These are phyloP conservation scores for Phrynocephalus versicolor DNA, from an alignment of 2,113 vertebrate species.

Conservation along the genomic window DNA sequence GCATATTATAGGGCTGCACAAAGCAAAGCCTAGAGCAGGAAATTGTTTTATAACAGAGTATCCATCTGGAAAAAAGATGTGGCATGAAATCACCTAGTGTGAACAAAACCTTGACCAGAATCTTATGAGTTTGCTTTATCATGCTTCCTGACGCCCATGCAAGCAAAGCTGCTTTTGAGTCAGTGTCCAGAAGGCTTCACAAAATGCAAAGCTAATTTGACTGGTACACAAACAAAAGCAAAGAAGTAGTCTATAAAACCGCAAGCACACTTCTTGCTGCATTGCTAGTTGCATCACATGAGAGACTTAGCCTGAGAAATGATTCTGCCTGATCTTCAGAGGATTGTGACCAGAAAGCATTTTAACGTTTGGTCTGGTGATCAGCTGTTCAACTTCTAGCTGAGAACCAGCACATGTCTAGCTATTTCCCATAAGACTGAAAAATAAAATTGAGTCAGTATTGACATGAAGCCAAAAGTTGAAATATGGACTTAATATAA, in stretches of 20 bases:
- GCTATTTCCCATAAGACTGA: conserved; percentile 4
- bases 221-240: conserved; percentile 72
- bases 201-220: conserved; percentile 73
- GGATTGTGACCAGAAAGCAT: conserved; percentile 7
- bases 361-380: conserved; percentile 26
- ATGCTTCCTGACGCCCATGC: conserved; percentile 28
- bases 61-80: conserved; percentile 80
- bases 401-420: conserved; percentile 11
- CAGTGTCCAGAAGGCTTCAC: conserved; percentile 60
- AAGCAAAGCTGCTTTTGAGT: conserved; percentile 67
- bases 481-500: conserved; percentile 20
- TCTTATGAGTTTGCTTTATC: conserved; percentile 70
- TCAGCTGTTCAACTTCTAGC: fast-evolving
- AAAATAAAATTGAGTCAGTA: conserved; percentile 11
- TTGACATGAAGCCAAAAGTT: conserved; percentile 11
- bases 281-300: conserved; percentile 40
- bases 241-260: conserved; percentile 74
- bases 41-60: conserved; percentile 77
- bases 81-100: conserved; percentile 72
- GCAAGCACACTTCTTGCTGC: conserved; percentile 56
- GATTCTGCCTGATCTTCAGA: conserved; percentile 37
- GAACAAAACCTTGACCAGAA: conserved; percentile 77
- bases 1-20: conserved; percentile 69
- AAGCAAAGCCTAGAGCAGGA: conserved; percentile 73
- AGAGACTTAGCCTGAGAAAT: not conserved